phyloP scores from a whole-genome alignment of 2,888 invertebrate genomes.

The Euplexia lucipara region DNA sequence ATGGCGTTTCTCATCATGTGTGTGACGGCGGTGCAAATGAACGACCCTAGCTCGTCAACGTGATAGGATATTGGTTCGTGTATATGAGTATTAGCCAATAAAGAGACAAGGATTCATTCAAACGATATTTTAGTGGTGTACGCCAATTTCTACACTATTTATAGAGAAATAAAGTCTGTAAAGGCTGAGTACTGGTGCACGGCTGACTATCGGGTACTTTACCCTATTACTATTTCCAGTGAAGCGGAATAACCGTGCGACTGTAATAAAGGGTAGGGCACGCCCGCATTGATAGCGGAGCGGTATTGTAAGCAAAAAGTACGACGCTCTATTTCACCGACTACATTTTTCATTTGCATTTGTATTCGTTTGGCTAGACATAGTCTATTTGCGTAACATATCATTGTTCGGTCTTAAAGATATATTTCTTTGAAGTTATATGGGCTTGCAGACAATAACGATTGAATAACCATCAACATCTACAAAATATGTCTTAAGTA shows the following conservation, averaged over 20 bases:
- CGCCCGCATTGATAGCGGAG: slow-evolving; percentile 61
- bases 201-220: too few species aligned
- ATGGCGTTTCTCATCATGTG: too few species aligned
- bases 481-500: slow-evolving; percentile 14
- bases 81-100: too few species aligned
- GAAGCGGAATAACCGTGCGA: slow-evolving; percentile 82
- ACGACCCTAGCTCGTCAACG: too few species aligned
- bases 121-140: too few species aligned
- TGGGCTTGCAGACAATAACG: slow-evolving; percentile 1
- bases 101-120: too few species aligned
- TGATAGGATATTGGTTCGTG: too few species aligned
- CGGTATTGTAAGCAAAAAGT: slow-evolving; percentile 39
- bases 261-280: slow-evolving; percentile 69
- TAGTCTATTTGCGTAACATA: slow-evolving; percentile 15
- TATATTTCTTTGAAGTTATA: slow-evolving; percentile 1
- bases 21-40: too few species aligned
- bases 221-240: slow-evolving; percentile 82
- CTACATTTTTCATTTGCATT: slow-evolving; percentile 53
- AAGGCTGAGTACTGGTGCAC: too few species aligned
- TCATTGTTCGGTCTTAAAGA: slow-evolving; percentile 20
- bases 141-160: too few species aligned
- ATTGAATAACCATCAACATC: slow-evolving; percentile 10
- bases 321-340: slow-evolving; percentile 52
- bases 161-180: too few species aligned
- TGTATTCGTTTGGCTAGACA: slow-evolving; percentile 37